These are phyloP conservation scores for Probosciger aterrimus DNA, from an alignment of 2,113 vertebrate genomes.

Conservation along the genomic window DNA sequence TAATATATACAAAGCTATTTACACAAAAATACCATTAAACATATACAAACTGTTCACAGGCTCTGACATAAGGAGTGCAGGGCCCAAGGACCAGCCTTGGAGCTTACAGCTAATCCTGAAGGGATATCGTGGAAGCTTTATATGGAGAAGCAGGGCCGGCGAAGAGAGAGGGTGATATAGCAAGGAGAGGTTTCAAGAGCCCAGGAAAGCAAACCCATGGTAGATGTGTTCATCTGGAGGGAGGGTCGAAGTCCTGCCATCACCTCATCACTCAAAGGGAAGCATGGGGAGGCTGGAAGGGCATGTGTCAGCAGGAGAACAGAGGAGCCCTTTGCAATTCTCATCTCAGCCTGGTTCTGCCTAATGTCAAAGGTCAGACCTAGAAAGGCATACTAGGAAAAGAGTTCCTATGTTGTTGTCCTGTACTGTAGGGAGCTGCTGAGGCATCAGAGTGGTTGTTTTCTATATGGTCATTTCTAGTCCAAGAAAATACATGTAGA, in stretches of 20 bases:
- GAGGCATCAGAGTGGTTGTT: neutral
- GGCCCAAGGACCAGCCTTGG: constrained; percentile 27
- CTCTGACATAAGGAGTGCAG: constrained; percentile 23
- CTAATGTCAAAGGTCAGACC: neutral
- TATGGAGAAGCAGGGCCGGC: neutral
- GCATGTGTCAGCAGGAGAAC: neutral
- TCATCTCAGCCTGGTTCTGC: neutral
- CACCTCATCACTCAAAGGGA: neutral
- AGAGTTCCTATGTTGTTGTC: neutral
- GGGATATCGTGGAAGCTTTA: constrained; percentile 18
- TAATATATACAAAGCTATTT: constrained; percentile 64
- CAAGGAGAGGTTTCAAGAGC: neutral
- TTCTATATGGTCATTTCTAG: neutral
- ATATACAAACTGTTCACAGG: constrained; percentile 55
- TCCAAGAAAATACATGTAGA: neutral
- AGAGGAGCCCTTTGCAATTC: neutral
- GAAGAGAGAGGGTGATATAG: neutral
- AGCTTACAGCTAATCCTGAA: constrained; percentile 40
- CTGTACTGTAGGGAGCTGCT: neutral
- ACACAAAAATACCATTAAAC: constrained; percentile 41
- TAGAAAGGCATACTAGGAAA: neutral
- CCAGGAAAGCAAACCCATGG: neutral
- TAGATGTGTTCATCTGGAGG: neutral
- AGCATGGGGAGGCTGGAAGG: neutral
- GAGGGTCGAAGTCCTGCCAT: neutral